These are phyloP conservation scores for Quiscalus mexicanus DNA, from an alignment of 2,113 vertebrate species.

Conservation along the genomic window DNA sequence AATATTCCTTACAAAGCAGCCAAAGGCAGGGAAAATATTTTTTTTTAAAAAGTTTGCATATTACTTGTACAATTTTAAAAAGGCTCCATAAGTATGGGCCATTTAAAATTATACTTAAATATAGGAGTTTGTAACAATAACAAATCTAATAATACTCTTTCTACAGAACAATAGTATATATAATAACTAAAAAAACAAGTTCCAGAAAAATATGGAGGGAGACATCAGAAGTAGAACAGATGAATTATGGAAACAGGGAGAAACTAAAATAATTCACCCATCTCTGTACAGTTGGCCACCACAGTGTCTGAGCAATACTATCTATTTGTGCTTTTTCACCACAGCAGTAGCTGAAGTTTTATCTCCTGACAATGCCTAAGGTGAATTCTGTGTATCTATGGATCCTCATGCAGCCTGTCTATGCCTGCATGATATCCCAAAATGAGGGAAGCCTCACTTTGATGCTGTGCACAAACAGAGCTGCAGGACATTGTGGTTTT, in stretches of 20 bases:
- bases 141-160: neutral
- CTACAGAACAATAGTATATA: neutral
- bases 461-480: neutral
- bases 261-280: neutral
- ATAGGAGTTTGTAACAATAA: neutral
- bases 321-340: neutral
- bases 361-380: neutral
- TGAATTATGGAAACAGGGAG: neutral
- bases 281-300: neutral
- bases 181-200: neutral
- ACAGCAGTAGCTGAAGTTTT: neutral
- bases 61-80: neutral
- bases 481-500: neutral
- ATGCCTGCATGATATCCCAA: neutral
- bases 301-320: neutral
- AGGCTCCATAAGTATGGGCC: neutral
- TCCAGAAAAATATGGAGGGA: neutral
- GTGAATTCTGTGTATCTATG: neutral
- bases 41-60: rapidly evolving
- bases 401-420: neutral
- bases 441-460: neutral
- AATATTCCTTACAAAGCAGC: neutral
- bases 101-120: neutral
- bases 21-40: neutral
- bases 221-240: neutral